Conservation (phyloP, 2,113 vertebrate genomes). For the Ahaetulla prasina region DNA sequence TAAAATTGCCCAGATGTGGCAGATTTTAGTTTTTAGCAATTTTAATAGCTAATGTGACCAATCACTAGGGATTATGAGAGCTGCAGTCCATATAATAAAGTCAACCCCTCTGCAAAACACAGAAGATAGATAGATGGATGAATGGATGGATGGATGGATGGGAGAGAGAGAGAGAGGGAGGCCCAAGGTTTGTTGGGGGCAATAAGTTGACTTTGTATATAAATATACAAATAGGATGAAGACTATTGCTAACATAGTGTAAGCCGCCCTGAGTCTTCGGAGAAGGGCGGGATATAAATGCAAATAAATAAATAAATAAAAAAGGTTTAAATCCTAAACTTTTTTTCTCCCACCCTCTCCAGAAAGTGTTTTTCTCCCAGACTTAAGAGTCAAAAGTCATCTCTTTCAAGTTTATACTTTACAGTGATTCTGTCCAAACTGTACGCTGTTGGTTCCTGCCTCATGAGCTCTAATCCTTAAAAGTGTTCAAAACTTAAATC, state of each 20-base stretch:
- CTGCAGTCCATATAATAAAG: background rate
- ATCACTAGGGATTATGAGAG: background rate
- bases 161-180: background rate
- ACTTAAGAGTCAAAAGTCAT: background rate
- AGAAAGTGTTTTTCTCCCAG: background rate
- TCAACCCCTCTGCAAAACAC: background rate
- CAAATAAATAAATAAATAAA: no score
- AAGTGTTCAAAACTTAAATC: background rate
- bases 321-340: background rate
- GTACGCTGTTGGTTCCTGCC: background rate
- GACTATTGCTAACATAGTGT: no score
- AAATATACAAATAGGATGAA: no score
- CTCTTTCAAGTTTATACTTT: background rate
- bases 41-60: background rate
- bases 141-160: no score
- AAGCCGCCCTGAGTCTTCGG: no score
- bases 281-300: no score
- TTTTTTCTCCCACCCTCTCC: background rate
- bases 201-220: no score
- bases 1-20: background rate
- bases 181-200: no score
- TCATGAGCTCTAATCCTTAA: background rate
- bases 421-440: background rate
- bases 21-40: background rate
- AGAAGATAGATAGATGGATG: background rate